Base-by-base conservation (phyloP, 2,113 vertebrate species). In the Anseranas semipalmata region DNA sequence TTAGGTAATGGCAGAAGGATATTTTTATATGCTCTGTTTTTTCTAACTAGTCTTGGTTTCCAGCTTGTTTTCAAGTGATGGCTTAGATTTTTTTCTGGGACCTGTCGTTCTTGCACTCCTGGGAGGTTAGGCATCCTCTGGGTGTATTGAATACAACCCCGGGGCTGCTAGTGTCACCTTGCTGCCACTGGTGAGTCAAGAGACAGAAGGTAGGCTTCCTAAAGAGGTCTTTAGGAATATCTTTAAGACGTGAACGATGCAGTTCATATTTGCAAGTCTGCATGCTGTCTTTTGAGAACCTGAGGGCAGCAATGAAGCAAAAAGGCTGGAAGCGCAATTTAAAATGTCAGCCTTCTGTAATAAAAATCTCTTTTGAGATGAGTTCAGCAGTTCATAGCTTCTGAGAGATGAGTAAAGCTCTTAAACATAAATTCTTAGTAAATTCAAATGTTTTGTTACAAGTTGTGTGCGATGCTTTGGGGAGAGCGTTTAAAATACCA, bases 271-370 rank as follows among this genome's bases (percentile, higher is more conserved):
- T 33, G 19, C 71, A 4, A 10, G 74, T 6, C 50, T 35, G 55
- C 6, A 0, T 15, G 0, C 60, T 14, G 41, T 8, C 28, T n/a
- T n/a, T 21, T 4, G 13, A 35, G 41, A 19, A 13, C 63, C 63
- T 45, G 63, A 15, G 53, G 30, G 33, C 30, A 53, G 60, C 4
- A 3, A 19, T 19, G 82, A 52, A 14, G 28, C 43, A 3, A 6
- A 58, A 72, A 45, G 15, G 14, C 50, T 70, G 12, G 30, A 39
- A 83, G 10, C 6, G 81, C 39, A 41, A 16, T 67, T 82, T 65
- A 3, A 68, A 85, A 53, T 1, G 7, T 74, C 80, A 43, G 35
- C 76, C 63, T 80, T 33, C 46, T 67, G n/a, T 33, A 32, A 65
- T 91, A 66, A 25, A 81, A 60, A 28, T 48, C 37, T 66, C 87